Evolutionary conservation across 2,888 invertebrate genomes (phyloP), one percentile per base, ranked within the genome.

Genomic region (Drosophila fungiperda): DNA sequence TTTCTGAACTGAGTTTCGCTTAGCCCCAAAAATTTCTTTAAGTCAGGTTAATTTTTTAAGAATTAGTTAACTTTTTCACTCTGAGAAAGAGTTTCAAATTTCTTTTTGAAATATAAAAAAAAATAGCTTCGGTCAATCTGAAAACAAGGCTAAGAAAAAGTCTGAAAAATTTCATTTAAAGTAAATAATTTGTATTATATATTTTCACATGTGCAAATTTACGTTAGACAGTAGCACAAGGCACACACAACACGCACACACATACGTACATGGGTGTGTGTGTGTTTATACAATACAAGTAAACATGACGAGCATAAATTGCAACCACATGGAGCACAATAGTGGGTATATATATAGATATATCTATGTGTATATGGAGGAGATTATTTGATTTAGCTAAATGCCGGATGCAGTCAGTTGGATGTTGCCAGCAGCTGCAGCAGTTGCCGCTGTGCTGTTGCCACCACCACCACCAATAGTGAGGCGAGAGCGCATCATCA

Each of bases 351-450:
- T 50, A 23, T 40, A 12, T 48, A 32, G 15, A 1, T 66, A 50
- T 49, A 49, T 36, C n/a, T 40, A 38, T 63, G 15, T 50, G 32
- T 67, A 36, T 68, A 64, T 65, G 48, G 59, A 64, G 72, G 89
- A 89, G 89, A 84, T 87, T 89, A 83, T 78, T 74, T 87, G 68
- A 68, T 68, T 82, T 78, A 65, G 81, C 65, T 83, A 88, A 83
- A 88, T 83, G 88, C 88, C 83, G 80, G 65, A 80, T 78, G 77
- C 89, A 78, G 86, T 74, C 71, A 75, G 55, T 78, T 71, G 40
- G 8, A 45, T 45, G 45, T 45, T 53, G 52, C 60, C 45, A 55
- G 35, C 45, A 36, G 50, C 52, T 9, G 54, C 35, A 23, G 52
- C 49, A 17, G 17, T 26, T 48, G 38, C 59, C 11, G 61, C 35